Base-by-base conservation (phyloP, 2,113 vertebrate species). In the Kobus ellipsiprymnus region DNA sequence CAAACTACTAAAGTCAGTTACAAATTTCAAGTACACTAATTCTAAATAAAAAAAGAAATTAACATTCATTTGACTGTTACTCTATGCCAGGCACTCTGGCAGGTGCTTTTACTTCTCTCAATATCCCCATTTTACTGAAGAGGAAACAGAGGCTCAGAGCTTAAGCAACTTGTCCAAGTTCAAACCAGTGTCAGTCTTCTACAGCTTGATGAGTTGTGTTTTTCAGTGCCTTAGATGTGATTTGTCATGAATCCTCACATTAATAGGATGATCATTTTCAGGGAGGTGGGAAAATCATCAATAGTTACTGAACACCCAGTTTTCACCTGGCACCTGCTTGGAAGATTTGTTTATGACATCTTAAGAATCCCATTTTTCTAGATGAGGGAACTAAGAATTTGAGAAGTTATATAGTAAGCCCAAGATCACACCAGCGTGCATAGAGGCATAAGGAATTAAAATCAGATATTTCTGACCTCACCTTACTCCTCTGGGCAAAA, bases 31-130 rank as follows among this genome's bases (percentile, higher is more conserved):
- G 57, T 13, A 40, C 23, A 54, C 11, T 55, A n/a, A 64, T 91
- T 95, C 83, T 54, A 93, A 91, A 80, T 95, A 87, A 87, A 27
- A 46, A 89, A 60, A 94, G 1, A 91, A 59, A 93, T 91, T 30
- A 54, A 36, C 81, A 55, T 83, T 55, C 16, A 8, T 25, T 83
- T 83, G 21, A 48, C 21, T 54, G 48, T 55, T 55, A 36, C 50
- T 36, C 50, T 81, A 11, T 19, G 29, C 16, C 78, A 81, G 16
- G 29, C 59, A 78, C 40, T 36, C 1, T 46, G 27, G 13, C 64
- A 54, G 40, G 21, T 55, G 9, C 5, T 64, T 88, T 57, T 44
- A 77, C 52, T 54, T 92, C 17, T 86, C 59, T 88, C 54, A 55
- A 12, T 50, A 36, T 50, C 23, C 4, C 8, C 40, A 54, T 95